These are phyloP conservation scores for Andrena fulva DNA, from an alignment of 2,888 invertebrate species.

Conservation along the genomic window DNA sequence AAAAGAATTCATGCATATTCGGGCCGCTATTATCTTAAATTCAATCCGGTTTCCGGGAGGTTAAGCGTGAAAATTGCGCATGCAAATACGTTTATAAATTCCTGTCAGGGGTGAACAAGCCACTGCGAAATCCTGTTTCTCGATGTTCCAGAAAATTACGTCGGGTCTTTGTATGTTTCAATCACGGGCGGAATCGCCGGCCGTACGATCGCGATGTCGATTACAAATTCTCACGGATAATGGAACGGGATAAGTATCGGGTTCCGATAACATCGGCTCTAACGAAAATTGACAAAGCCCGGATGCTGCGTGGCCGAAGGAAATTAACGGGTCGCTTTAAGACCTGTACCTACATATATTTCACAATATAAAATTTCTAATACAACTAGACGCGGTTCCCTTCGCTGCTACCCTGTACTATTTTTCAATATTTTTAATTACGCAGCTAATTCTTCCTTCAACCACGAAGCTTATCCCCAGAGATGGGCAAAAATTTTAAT, in stretches of 20 bases:
- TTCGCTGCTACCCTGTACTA: no score
- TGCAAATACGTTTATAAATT: conserved; percentile 79
- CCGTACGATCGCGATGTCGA: conserved; percentile 13
- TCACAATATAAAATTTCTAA: no score
- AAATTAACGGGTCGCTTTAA: background rate
- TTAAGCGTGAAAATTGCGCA: conserved; percentile 80
- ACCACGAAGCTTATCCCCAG: background rate
- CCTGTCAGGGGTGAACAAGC: conserved; percentile 66
- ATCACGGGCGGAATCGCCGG: conserved; percentile 16
- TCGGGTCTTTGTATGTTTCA: conserved; percentile 51
- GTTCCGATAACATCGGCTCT: background rate
- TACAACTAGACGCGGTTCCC: no score
- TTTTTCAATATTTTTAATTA: no score
- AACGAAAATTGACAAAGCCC: background rate
- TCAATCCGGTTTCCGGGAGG: conserved; percentile 78
- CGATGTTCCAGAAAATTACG: conserved; percentile 78
- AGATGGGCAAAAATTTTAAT: no score
- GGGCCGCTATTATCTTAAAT: conserved; percentile 72
- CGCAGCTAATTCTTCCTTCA: background rate
- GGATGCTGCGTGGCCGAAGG: background rate
- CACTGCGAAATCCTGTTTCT: conserved; percentile 67
- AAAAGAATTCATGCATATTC: conserved; percentile 77
- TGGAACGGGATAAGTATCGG: conserved; percentile 16
- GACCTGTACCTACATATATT: no score
- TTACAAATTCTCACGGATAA: conserved; percentile 34